Evolutionary conservation across 2,797 vertebrate species (phyloP).

Genomic region (Chloroceryle amazona): DNA sequence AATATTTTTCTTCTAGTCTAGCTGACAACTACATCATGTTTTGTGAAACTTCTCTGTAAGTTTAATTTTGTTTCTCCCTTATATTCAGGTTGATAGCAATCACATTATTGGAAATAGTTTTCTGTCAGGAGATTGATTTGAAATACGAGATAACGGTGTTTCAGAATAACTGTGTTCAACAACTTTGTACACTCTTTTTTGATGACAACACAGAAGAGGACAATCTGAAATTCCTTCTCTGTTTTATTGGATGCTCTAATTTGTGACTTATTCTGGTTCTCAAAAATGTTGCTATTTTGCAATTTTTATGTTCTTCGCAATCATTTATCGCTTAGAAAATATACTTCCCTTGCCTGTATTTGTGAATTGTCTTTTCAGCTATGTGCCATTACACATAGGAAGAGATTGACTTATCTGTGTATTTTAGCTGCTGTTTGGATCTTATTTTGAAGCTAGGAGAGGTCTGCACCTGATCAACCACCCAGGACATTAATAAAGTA

Average conservation of each 20-base stretch:
- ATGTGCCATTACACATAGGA: neutral
- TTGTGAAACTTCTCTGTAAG: neutral
- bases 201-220: neutral
- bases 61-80: neutral
- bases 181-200: neutral
- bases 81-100: neutral
- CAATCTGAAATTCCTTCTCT: neutral
- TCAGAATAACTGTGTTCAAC: neutral
- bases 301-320: neutral
- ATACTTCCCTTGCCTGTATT: neutral
- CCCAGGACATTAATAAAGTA: neutral
- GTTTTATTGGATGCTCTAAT: neutral
- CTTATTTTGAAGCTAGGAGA: neutral
- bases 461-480: neutral
- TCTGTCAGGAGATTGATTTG: neutral
- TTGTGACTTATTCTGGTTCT: neutral
- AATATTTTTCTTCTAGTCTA: neutral
- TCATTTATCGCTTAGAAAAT: neutral
- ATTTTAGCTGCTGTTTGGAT: neutral
- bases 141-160: neutral
- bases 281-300: neutral
- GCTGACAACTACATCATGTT: neutral
- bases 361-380: neutral
- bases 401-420: neutral
- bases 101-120: neutral